Evolutionary conservation across 2,797 vertebrate species (phyloP), one percentile per base, ranked within the genome.

Genomic region (Pterois miles): DNA sequence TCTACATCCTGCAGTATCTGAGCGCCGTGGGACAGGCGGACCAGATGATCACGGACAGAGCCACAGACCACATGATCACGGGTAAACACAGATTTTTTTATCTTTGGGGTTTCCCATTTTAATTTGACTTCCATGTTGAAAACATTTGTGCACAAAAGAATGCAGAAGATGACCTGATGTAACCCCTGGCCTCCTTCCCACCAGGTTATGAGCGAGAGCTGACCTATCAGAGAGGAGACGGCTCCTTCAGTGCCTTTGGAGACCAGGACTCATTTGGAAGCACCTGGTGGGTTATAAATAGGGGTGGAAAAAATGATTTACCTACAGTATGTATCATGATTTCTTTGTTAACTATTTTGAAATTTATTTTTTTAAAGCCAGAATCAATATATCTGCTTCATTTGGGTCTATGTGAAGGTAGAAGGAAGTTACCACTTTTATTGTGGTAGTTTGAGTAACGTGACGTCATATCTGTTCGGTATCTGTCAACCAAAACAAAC

Each of bases 171-270:
- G 16, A 18, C 6, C 13, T 34, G 20, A 8, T 29, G 0, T 52
- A 5, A 38, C 31, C 36, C 60, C 8, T 58, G 63, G 16, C 72
- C 27, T 67, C 8, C 20, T 57, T 38, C 7, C 75, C 38, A 3
- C 33, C 76, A 99, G 98, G 97, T 58, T 98, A 98, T 64, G 97
- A 98, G 88, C 95, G 91, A 57, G 94, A 99, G 88, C 92, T 99
- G 80, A 94, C 96, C 59, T 99, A 96, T 82, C 97, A 97, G 89
- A 96, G 97, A 68, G 56, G 38, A 12, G 97, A 98, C 69, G 96
- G 96, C 13, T 98, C 98, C 83, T 98, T 97, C 86, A 99, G 97
- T 79, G 98, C 97, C 58, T 99, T 99, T 83, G 97, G 98, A 84
- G 95, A 97, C 5, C 60, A 71, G 1, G 98, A 99, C 87, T 16